Base-by-base conservation (phyloP, 35 echinoderm and acorn worm genomes). In the Eucidaris tribuloides region DNA sequence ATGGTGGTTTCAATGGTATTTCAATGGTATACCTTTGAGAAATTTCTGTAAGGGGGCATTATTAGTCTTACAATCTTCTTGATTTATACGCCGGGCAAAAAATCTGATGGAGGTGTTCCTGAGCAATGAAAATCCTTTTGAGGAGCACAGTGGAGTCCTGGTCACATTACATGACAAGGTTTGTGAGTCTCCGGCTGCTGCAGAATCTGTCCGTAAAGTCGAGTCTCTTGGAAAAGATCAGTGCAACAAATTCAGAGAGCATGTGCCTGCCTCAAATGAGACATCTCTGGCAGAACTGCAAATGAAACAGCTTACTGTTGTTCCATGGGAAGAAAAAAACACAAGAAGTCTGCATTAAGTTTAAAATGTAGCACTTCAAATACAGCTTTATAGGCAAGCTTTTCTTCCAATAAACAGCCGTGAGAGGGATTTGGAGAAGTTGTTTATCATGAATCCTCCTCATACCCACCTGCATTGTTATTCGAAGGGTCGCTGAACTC, bases 241-340 rank as follows among this genome's bases (percentile, higher is more conserved):
- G 62, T 4, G 35, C 62, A 65, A 65, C 62, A 65, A 65, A 23
- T 65, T 65, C 62, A 65, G 62, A 65, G 24, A 65, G 62, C 62
- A 65, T 65, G 62, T 65, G 62, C 62, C 35, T 65, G 24, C 62
- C 62, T 65, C 62, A 65, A 65, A 65, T 65, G 62, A 65, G 24
- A 65, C 62, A 65, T 33, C 62, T 65, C 62, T 65, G 62, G 35
- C 62, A 65, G 62, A 23, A 79, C 77, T 17, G 22, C 77, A 79
- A 48, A 56, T 13, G 44, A 50, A 79, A 79, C 44, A 79, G 55
- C 43, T 79, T 79, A 45, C 77, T 54, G 77, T 79, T 79, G 77
- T 52, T 79, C 77, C 77, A 79, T 79, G 77, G 55, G 77, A 79
- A 48, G 52, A 79, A 33, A 52, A 79, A 49, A 57, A 5, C 40